phyloP scores from a whole-genome alignment of 2,888 invertebrate species.

The Aethes cnicana region DNA sequence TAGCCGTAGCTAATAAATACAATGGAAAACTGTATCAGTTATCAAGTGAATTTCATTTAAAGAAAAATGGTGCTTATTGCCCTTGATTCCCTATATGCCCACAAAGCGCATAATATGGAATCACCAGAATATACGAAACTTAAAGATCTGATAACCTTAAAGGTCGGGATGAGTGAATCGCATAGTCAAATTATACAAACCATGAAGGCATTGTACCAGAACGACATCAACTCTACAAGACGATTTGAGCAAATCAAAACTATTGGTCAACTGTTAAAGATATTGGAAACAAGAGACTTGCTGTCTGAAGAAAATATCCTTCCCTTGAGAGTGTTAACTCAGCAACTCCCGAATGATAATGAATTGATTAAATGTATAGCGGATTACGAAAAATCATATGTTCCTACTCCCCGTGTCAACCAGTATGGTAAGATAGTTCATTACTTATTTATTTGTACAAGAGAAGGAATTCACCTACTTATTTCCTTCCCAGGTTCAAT shows the following conservation, averaged over 20 bases:
- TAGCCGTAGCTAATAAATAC: no score
- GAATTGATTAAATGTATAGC: conserved; percentile 49
- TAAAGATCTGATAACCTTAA: conserved; percentile 47
- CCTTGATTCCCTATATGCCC: background rate
- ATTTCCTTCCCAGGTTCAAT: no score
- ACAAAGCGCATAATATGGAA: conserved; percentile 15
- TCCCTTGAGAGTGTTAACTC: conserved; percentile 59
- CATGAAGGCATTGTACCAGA: conserved; percentile 60
- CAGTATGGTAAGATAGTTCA: conserved; percentile 52
- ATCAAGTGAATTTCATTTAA: background rate
- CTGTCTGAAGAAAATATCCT: conserved; percentile 62
- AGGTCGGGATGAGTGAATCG: conserved; percentile 50
- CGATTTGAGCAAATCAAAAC: conserved; percentile 61
- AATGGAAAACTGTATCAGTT: background rate
- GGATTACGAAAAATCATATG: conserved; percentile 52
- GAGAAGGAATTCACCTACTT: no score
- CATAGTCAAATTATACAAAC: conserved; percentile 50
- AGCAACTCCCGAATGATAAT: conserved; percentile 45
- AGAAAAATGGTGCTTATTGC: conserved; percentile 18
- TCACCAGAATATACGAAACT: conserved; percentile 31
- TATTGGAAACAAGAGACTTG: conserved; percentile 64
- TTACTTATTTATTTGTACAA: no score
- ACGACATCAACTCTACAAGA: conserved; percentile 65
- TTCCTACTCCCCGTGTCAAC: conserved; percentile 44
- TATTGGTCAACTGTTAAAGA: conserved; percentile 55